Percentiles rank a stretch among this genome's conserved stretches.
These are phyloP conservation scores for Eulacestoma nigropectus DNA, from an alignment of 2,113 vertebrate genomes.

Conservation along the genomic window DNA sequence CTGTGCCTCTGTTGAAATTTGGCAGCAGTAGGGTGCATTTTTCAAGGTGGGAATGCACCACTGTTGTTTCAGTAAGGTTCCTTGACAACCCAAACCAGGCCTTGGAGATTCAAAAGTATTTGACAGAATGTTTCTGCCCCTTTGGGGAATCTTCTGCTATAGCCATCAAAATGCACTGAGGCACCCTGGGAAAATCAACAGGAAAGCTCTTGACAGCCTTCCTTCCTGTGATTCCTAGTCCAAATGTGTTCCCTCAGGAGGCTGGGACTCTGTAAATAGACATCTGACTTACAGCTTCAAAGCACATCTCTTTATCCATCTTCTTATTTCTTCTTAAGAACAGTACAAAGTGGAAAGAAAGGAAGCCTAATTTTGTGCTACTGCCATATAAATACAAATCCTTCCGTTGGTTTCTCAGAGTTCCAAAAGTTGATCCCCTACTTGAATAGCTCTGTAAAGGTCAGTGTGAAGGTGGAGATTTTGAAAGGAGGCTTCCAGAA, in stretches of 20 bases:
- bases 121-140: neutral
- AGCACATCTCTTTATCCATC: neutral
- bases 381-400: neutral
- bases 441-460: neutral
- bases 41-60: neutral
- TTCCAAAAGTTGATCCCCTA: neutral
- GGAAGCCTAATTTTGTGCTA: neutral
- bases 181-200: neutral
- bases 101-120: neutral
- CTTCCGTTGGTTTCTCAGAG: neutral
- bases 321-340: neutral
- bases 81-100: neutral
- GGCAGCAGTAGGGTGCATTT: neutral
- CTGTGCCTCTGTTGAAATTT: neutral
- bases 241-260: neutral
- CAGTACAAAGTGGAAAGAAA: neutral
- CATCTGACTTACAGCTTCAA: neutral
- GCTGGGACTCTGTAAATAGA: neutral
- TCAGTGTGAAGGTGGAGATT: neutral
- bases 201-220: neutral
- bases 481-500: neutral
- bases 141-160: neutral
- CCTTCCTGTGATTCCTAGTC: neutral
- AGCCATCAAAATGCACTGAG: neutral
- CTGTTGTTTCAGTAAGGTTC: neutral